These are phyloP conservation scores for Athalia circularis DNA, from an alignment of 2,888 invertebrate genomes.

Conservation along the genomic window DNA sequence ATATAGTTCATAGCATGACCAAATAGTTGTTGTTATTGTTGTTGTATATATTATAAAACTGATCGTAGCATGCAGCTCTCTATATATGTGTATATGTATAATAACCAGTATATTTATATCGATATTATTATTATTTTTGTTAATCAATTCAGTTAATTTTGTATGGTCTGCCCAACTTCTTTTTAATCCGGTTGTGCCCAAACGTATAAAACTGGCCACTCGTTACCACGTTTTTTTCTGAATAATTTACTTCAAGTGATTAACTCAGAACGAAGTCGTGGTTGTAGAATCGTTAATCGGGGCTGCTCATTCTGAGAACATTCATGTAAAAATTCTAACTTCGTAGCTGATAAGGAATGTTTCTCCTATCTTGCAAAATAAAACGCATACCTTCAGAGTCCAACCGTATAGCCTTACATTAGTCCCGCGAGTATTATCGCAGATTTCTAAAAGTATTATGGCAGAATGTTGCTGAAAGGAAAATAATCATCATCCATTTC, in stretches of 20 bases:
- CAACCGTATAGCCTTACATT: too few species aligned
- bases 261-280: not conserved
- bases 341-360: not conserved
- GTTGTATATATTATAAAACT: slow-evolving; percentile 57
- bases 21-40: slow-evolving; percentile 61
- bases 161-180: not conserved
- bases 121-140: slow-evolving; percentile 16
- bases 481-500: not conserved
- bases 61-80: slow-evolving; percentile 62
- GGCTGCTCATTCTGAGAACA: too few species aligned
- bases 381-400: not conserved
- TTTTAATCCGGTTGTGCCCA: not conserved
- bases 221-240: slow-evolving; percentile 23
- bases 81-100: slow-evolving; percentile 55
- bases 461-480: not conserved
- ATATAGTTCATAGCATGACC: slow-evolving; percentile 37
- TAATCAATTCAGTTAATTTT: not conserved
- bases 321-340: too few species aligned
- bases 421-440: not conserved
- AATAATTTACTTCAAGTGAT: not conserved
- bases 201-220: slow-evolving; percentile 22
- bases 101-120: slow-evolving; percentile 29
- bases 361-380: not conserved
- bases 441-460: not conserved
- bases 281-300: not conserved